Evolutionary conservation across 1,140 invertebrate species (phyloP), one percentile per base, ranked within the genome.

Genomic region (Antheraea pernyi): DNA sequence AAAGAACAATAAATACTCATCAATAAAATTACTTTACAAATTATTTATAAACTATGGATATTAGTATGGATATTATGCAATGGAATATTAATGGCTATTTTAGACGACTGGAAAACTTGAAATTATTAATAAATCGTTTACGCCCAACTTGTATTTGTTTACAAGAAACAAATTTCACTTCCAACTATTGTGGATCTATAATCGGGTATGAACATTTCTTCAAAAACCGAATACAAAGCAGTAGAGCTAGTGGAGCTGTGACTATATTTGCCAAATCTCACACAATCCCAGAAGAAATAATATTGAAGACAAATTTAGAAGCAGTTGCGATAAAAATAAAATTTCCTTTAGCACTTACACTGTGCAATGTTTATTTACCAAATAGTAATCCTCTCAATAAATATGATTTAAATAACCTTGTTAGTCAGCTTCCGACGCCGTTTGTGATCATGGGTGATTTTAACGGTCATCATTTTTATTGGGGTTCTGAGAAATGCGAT

Each of bases 391-490:
- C 65, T 8, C 60, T 85, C 11, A 68, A 19, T 71, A 79, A 58
- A 73, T 59, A 64, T n/a, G 70, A 77, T 59, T 36, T 88, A 13
- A 71, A 77, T 37, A 48, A 82, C 8, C 46, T 89, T 16, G 72
- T 79, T 8, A 10, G 22, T 4, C 82, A 88, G 81, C 62, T 90
- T 16, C 79, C 78, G 8, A 71, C 62, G 68, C 82, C 78, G 10
- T 89, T 78, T 59, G 9, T 39, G 9, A 39, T 39, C 37, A 9
- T 81, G 9, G 78, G 79, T 0, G 84, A 86, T 48, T 84, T 88
- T 59, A 88, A 87, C 46, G 77, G 74, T 30, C 82, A 88, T 58
- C 85, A 81, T 65, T 67, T 48, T n/a, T 36, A 79, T 53, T 91
- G 80, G 37, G 37, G 37, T 39, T 39, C 37, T 5, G 37, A 39